Percentiles rank a stretch among this genome's conserved stretches.
Conservation (phyloP, 2,888 invertebrate species). For the Tiphia femorata region DNA sequence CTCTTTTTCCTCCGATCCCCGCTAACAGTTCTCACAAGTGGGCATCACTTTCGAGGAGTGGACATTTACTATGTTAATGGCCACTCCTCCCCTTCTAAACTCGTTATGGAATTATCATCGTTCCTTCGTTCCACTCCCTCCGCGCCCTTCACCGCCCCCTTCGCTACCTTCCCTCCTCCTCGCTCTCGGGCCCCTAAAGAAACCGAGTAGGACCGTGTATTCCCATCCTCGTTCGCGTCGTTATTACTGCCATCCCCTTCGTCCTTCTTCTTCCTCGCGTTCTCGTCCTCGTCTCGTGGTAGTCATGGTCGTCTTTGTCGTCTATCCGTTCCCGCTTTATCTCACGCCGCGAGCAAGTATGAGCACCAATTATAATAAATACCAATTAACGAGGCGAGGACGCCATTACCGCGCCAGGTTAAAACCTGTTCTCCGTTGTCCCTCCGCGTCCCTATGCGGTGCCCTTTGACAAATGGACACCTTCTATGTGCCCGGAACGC, state of each 20-base stretch:
- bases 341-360: constrained; percentile 46
- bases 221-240: neutral
- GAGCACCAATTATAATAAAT: constrained; percentile 68
- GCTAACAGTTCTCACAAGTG: constrained; percentile 41
- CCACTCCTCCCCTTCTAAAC: constrained; percentile 41
- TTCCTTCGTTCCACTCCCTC: neutral
- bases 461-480: constrained; percentile 35
- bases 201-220: constrained; percentile 5
- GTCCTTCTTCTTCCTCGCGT: neutral
- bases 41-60: constrained; percentile 43
- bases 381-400: constrained; percentile 65
- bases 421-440: constrained; percentile 42
- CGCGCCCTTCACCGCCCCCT: neutral
- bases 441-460: constrained; percentile 8
- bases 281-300: neutral
- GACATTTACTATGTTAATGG: constrained; percentile 60
- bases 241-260: neutral
- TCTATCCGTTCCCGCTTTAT: constrained; percentile 36
- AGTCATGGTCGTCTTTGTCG: constrained; percentile 17
- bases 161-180: constrained; percentile 1
- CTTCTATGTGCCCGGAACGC: constrained; percentile 10
- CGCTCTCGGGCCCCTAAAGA: constrained; percentile 19
- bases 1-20: constrained; percentile 30
- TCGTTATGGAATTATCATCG: constrained; percentile 61
- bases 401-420: constrained; percentile 48